phyloP scores from a whole-genome alignment of 2,797 vertebrate species.

The Sebastes jordani region DNA sequence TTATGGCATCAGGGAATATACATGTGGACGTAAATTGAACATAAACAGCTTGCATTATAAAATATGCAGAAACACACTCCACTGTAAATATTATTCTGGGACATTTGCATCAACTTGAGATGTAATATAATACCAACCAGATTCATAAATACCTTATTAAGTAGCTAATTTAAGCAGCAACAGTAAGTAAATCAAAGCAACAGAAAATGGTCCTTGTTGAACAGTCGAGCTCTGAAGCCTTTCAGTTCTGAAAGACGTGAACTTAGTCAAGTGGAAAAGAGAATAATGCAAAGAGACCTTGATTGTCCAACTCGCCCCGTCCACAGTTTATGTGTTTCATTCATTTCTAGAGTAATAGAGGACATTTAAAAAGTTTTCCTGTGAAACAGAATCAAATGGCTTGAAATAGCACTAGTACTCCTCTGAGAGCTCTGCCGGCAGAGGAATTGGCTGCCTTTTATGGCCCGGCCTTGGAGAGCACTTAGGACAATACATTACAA shows the following conservation, averaged over 20 bases:
- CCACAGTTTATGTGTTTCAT: constrained; percentile 63
- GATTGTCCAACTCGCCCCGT: constrained; percentile 32
- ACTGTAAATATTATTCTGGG: background rate
- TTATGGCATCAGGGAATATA: background rate
- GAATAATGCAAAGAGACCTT: constrained; percentile 49
- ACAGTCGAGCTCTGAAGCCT: constrained; percentile 1
- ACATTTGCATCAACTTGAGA: constrained; percentile 1
- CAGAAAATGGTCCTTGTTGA: constrained; percentile 22
- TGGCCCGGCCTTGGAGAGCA: constrained; percentile 76
- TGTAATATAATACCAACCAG: background rate
- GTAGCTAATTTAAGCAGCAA: background rate
- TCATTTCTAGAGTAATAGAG: constrained; percentile 56
- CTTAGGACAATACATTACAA: constrained; percentile 83
- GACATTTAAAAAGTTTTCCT: constrained; percentile 66
- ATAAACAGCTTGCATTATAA: constrained; percentile 34
- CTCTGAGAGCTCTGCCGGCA: constrained; percentile 62
- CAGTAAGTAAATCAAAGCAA: background rate
- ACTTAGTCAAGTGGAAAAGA: constrained; percentile 30
- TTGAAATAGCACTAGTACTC: constrained; percentile 71
- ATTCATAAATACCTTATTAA: constrained; percentile 12
- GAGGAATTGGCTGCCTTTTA: constrained; percentile 75
- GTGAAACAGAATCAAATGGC: constrained; percentile 73
- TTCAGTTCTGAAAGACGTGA: background rate
- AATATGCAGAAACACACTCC: constrained; percentile 11
- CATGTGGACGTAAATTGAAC: constrained; percentile 13